These are phyloP conservation scores for Strix uralensis DNA, from an alignment of 2,113 vertebrate species.

Conservation along the genomic window DNA sequence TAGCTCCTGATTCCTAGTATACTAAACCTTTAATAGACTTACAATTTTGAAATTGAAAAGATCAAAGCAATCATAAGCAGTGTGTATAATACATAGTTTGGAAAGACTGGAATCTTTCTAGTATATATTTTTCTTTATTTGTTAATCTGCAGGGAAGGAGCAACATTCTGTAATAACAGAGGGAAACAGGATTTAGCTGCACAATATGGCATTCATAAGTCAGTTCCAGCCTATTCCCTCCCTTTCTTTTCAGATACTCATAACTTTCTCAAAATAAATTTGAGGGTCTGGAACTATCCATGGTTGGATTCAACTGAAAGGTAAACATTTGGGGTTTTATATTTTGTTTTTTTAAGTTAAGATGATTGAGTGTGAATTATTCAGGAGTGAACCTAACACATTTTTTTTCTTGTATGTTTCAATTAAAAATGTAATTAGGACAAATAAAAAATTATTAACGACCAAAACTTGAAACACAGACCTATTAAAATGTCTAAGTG, in stretches of 20 bases:
- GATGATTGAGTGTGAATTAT: conserved; percentile 18
- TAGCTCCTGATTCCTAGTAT: conserved; percentile 50
- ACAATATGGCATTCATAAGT: not conserved
- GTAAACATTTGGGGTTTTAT: not conserved
- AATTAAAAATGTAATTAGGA: conserved; percentile 54
- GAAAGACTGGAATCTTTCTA: conserved; percentile 32
- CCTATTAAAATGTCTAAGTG: not conserved
- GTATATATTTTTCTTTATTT: conserved; percentile 50
- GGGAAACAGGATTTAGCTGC: conserved; percentile 31
- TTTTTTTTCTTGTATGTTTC: conserved; percentile 12
- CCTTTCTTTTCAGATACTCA: conserved; percentile 37
- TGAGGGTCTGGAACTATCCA: conserved; percentile 18
- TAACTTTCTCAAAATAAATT: conserved; percentile 34
- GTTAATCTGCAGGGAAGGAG: conserved; percentile 42
- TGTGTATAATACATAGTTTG: conserved; percentile 40
- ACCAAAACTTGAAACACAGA: conserved; percentile 6
- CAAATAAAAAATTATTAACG: not conserved
- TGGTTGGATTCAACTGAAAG: conserved; percentile 36
- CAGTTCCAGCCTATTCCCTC: conserved; percentile 45
- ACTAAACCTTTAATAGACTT: conserved; percentile 69
- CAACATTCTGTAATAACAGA: conserved; percentile 37
- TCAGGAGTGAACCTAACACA: conserved; percentile 16
- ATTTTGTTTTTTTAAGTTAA: not conserved
- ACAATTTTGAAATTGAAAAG: conserved; percentile 60
- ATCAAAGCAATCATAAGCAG: conserved; percentile 56